phyloP scores from a whole-genome alignment of 1,140 invertebrate genomes.

The Bombus impatiens region DNA sequence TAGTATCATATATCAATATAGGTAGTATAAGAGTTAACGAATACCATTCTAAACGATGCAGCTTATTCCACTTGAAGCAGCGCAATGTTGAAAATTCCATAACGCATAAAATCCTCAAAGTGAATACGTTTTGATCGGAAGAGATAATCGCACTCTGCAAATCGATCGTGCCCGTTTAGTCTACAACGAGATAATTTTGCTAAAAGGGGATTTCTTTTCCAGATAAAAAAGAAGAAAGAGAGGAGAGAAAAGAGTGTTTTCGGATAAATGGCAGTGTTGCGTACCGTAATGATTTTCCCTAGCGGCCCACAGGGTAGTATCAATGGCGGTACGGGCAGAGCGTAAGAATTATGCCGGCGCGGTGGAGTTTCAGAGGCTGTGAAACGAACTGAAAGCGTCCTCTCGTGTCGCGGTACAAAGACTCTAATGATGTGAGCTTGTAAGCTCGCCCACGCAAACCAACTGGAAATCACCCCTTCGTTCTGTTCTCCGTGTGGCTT shows the following conservation, averaged over 20 bases:
- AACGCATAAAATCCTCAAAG: neutral
- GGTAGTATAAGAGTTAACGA: too few species aligned
- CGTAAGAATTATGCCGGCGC: constrained; percentile 15
- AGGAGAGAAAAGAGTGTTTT: neutral
- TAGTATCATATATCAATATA: too few species aligned
- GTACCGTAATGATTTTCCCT: constrained; percentile 26
- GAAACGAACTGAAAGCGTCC: constrained; percentile 64
- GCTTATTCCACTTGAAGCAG: neutral
- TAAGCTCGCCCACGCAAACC: constrained; percentile 58
- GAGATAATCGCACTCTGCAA: neutral
- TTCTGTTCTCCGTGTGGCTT: constrained; percentile 17
- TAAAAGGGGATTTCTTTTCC: too few species aligned
- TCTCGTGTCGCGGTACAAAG: constrained; percentile 51
- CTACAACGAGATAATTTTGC: neutral
- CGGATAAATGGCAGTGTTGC: neutral
- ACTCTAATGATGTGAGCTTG: constrained; percentile 64
- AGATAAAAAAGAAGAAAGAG: too few species aligned
- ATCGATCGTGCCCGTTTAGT: neutral
- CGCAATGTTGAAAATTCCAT: neutral
- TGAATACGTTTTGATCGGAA: neutral
- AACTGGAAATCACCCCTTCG: constrained; percentile 62
- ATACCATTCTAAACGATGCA: too few species aligned
- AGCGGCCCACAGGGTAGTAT: neutral
- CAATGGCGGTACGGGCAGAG: constrained; percentile 1
- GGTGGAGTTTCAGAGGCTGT: constrained; percentile 39